These are phyloP conservation scores for Ooceraea biroi DNA, from an alignment of 1,140 invertebrate genomes.

Conservation along the genomic window DNA sequence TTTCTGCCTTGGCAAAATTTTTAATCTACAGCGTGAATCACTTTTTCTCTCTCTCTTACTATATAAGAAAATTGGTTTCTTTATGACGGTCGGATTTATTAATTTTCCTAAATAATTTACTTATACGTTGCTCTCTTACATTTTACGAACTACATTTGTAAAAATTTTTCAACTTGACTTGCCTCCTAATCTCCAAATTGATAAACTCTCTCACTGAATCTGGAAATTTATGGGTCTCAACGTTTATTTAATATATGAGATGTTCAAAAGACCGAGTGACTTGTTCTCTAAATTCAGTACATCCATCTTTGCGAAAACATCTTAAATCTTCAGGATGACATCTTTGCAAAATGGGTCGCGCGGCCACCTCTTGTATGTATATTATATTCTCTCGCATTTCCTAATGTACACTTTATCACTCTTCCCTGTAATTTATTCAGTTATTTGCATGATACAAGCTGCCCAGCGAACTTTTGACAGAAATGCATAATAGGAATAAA, in stretches of 20 bases:
- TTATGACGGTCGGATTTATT: no score
- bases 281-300: background rate
- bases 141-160: no score
- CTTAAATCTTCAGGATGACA: slow-evolving; percentile 14
- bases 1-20: background rate
- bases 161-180: no score
- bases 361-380: background rate
- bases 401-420: background rate
- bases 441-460: background rate
- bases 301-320: background rate
- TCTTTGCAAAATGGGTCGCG: background rate
- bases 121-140: no score
- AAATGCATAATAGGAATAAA: background rate
- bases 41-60: background rate
- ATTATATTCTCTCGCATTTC: background rate
- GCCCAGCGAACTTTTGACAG: background rate
- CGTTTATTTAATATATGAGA: background rate
- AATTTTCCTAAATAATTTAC: no score
- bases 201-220: no score
- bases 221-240: background rate
- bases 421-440: background rate
- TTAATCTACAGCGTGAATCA: background rate
- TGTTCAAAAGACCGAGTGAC: background rate
- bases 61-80: no score
- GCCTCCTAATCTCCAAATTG: no score